Evolutionary conservation across 2,888 invertebrate species (phyloP), one percentile per base, ranked within the genome.

Genomic region (Sminthurinus aureus): DNA sequence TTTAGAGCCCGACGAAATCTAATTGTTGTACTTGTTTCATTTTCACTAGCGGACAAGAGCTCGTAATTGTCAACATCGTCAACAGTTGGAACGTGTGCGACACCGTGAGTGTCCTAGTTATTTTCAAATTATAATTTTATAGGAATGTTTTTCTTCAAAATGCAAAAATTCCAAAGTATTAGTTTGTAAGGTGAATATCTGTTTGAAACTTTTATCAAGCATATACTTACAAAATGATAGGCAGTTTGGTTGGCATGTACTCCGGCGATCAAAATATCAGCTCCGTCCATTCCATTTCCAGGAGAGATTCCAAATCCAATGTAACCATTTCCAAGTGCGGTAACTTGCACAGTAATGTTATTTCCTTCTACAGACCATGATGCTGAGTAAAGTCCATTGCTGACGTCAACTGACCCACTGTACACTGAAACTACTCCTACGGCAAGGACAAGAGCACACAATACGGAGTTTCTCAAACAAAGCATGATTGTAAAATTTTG

Each of bases 211-310:
- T n/a, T n/a, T 58, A 24, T 13, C 15, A 75, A 75, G 20, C 2
- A 11, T 9, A 15, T 75, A 4, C 38, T 38, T 75, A 75, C 75
- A 11, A 11, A 75, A 52, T 51, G 51, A 51, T 75, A 75, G 4
- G 15, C n/a, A 12, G 75, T 51, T 11, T 20, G 6, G n/a, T 75
- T 50, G 15, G 12, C 75, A 13, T 13, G 2, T 18, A 75, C 75
- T 18, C 75, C 75, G 11, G 51, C 26, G 12, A 75, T n/a, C 11
- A 75, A 75, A 51, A 75, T 6, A 51, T 75, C 75, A 50, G 75
- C 75, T n/a, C 75, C 75, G 0, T 11, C 26, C 75, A 75, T 75
- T 11, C n/a, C 50, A 18, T 8, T 6, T 50, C n/a, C 20, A 11
- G 75, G 52, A 9, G 18, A 18, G 51, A 75, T 50, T 3, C 75